A percentile compares a stretch with the other conserved stretches of the same genome.
Conservation (phyloP, 2,797 vertebrate genomes). For the Bucorvus abyssinicus region DNA sequence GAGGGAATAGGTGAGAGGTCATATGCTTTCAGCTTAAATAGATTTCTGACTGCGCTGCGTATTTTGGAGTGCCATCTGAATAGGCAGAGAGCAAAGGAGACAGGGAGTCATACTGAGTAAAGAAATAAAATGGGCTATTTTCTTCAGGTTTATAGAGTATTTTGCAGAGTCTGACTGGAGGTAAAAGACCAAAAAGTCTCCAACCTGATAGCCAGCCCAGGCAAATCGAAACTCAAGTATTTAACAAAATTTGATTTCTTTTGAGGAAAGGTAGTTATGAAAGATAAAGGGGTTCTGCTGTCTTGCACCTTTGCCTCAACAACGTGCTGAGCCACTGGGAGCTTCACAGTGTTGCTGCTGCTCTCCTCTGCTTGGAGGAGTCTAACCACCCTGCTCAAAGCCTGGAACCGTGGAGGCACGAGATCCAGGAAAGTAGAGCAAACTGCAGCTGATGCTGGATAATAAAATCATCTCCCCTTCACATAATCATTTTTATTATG, state of each 20-base stretch:
- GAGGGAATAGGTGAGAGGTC: background rate
- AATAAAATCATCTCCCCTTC: background rate
- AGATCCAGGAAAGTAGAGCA: background rate
- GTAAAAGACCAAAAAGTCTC: background rate
- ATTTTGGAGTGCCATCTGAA: background rate
- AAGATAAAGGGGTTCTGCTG: background rate
- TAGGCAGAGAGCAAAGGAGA: background rate
- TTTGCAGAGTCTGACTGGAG: background rate
- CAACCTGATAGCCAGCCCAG: background rate
- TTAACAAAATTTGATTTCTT: background rate
- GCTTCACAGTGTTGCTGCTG: background rate
- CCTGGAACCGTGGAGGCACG: background rate
- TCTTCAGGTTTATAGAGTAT: background rate
- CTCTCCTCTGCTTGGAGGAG: background rate
- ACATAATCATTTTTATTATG: background rate
- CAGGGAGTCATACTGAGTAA: background rate
- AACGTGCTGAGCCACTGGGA: background rate
- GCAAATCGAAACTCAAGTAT: background rate
- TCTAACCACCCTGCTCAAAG: background rate
- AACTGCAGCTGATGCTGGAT: background rate
- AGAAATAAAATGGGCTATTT: background rate
- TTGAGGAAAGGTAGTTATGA: background rate
- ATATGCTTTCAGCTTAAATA: slow-evolving; percentile 19
- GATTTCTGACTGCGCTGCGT: background rate
- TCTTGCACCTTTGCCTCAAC: background rate